Base-by-base conservation (phyloP, 2,113 vertebrate genomes). In the Saccopteryx leptura region DNA sequence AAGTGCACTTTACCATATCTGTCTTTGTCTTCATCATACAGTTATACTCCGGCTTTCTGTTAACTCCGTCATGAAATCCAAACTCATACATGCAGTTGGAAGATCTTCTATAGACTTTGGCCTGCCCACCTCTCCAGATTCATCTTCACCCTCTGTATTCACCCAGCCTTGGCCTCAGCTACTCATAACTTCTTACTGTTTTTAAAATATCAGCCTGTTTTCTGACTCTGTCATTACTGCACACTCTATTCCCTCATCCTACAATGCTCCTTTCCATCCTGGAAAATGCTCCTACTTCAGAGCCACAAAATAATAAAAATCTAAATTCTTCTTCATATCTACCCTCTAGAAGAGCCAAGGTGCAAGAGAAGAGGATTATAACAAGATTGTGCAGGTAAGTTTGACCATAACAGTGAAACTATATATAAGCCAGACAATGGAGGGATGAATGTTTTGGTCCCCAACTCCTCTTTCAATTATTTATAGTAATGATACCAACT, bases 141-240 rank as follows among this genome's bases (percentile, higher is more conserved):
- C 18, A 93, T 39, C 65, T 48, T 46, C 68, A 72, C 4, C 33
- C 31, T 92, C 28, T 68, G 63, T 14, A 78, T 13, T 90, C 26
- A 95, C 6, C 7, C 26, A 92, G 13, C 24, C 14, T 4, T 50
- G 33, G 21, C 23, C 18, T 92, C n/a, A 88, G 31, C 9, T 78
- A 86, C 19, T 76, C 66, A 84, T 18, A 78, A 88, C 39, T 81
- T 94, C 26, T 71, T 79, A 84, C 19, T 54, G 0, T 60, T 85
- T 83, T 88, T 39, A 90, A 83, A 83, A 69, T 69, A 90, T 18
- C 14, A 65, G 78, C 48, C 26, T 93, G 5, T 90, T 91, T 87
- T 63, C 54, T 60, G 11, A 83, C 7, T 90, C 21, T 68, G 24
- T n/a, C 33, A 33, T 60, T 90, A 58, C 24, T 88, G 0, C 3